A percentile compares a stretch with the other conserved stretches of the same genome.
Conservation (phyloP, 1,140 invertebrate genomes). For the Heliconius congener region DNA sequence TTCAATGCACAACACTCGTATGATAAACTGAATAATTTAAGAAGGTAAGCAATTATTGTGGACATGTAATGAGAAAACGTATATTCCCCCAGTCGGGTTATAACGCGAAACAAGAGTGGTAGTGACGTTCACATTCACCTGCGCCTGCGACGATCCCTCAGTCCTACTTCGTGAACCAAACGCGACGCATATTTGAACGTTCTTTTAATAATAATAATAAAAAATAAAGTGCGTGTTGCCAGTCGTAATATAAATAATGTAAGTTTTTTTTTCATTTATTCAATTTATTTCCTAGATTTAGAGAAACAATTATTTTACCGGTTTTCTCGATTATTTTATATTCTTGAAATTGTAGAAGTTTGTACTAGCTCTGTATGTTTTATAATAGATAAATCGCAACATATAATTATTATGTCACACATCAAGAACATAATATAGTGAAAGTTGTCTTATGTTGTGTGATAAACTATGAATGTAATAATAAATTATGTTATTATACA, state of each 20-base stretch:
- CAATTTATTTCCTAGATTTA: not conserved
- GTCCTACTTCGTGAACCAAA: constrained; percentile 59
- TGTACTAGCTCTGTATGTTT: not conserved
- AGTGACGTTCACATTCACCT: constrained; percentile 72
- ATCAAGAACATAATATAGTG: constrained; percentile 45
- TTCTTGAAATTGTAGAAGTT: constrained; percentile 16
- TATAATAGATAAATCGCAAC: constrained; percentile 21
- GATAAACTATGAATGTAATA: constrained; percentile 30
- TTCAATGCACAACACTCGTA: constrained; percentile 61
- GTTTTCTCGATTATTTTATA: not conserved
- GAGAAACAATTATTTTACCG: not conserved
- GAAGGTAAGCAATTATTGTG: constrained; percentile 43
- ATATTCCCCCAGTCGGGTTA: constrained; percentile 46
- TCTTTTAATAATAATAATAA: constrained; percentile 21
- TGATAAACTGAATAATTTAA: constrained; percentile 54
- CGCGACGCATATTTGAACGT: constrained; percentile 52
- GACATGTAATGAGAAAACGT: constrained; percentile 37
- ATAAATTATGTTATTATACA: constrained; percentile 23
- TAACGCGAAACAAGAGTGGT: constrained; percentile 66
- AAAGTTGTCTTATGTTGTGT: constrained; percentile 46
- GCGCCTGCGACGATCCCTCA: constrained; percentile 63
- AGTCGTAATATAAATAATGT: constrained; percentile 51
- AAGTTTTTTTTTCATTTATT: constrained; percentile 47
- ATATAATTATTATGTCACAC: constrained; percentile 54
- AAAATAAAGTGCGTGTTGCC: constrained; percentile 57